phyloP scores from a whole-genome alignment of 2,113 vertebrate species.

The Vanacampus margaritifer region DNA sequence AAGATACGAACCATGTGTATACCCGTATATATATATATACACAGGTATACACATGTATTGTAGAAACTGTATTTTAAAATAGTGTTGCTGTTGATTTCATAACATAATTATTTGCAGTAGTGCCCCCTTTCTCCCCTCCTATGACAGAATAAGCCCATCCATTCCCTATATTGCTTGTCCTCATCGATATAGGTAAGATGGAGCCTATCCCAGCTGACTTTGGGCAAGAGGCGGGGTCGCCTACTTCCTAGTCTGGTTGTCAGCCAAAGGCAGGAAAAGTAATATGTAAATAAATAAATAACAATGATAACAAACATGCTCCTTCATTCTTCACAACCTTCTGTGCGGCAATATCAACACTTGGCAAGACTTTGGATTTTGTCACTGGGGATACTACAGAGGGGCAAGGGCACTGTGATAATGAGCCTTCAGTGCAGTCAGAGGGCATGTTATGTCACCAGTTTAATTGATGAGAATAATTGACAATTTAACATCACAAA shows the following conservation, averaged over 20 bases:
- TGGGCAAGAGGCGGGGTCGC: neutral
- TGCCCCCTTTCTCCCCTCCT: too few species aligned
- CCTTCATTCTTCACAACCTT: slow-evolving; percentile 37
- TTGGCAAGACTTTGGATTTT: slow-evolving; percentile 24
- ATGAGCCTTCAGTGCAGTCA: slow-evolving; percentile 16
- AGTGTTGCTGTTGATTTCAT: too few species aligned
- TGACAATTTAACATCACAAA: slow-evolving; percentile 39
- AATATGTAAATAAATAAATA: neutral
- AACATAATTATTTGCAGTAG: too few species aligned
- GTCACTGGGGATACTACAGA: slow-evolving; percentile 16
- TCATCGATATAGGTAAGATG: neutral
- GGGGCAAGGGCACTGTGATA: slow-evolving; percentile 34
- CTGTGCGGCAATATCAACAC: slow-evolving; percentile 39
- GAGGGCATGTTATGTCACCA: slow-evolving; percentile 46
- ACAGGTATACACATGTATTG: too few species aligned
- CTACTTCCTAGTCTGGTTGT: neutral
- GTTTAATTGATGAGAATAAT: slow-evolving; percentile 50
- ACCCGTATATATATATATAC: too few species aligned
- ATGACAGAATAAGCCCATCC: too few species aligned
- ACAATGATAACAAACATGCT: slow-evolving; percentile 1
- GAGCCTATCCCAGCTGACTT: neutral
- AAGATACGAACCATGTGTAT: too few species aligned
- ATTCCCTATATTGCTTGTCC: neutral
- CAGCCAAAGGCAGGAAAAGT: neutral
- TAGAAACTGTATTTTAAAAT: too few species aligned